A percentile compares a stretch with the other conserved stretches of the same genome.
These are phyloP conservation scores for Stichodactyla helianthus DNA, from an alignment of 64 coral and sea anemone species.

Conservation along the genomic window DNA sequence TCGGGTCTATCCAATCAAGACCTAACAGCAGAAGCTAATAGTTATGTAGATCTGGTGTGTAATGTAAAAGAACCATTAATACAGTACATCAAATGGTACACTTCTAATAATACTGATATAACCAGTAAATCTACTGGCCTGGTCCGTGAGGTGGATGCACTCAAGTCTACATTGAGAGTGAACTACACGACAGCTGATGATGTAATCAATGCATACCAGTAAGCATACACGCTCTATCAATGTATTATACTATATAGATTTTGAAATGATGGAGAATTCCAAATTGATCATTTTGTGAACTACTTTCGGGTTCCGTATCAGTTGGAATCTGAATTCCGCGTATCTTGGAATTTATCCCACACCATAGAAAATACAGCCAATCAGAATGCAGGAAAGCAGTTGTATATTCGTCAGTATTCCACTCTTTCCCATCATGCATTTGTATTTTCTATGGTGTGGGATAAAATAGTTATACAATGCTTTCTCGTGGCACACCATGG, in stretches of 20 bases:
- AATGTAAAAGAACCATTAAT: slow-evolving; percentile 24
- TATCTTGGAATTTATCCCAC: too few species aligned
- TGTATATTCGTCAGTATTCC: too few species aligned
- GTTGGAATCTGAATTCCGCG: too few species aligned
- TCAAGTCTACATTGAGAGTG: slow-evolving; percentile 10
- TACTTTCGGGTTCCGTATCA: too few species aligned
- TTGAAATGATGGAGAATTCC: background rate
- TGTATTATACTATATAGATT: background rate
- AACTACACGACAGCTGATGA: slow-evolving; percentile 18
- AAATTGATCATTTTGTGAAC: too few species aligned
- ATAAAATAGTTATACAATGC: too few species aligned
- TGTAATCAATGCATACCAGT: background rate
- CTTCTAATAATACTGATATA: background rate
- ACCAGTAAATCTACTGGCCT: slow-evolving; percentile 15
- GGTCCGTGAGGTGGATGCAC: background rate
- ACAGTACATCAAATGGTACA: slow-evolving; percentile 15
- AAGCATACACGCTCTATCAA: background rate
- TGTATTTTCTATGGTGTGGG: too few species aligned
- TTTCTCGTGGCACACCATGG: too few species aligned
- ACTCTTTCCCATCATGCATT: too few species aligned
- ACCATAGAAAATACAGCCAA: too few species aligned
- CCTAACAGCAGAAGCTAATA: slow-evolving; percentile 5
- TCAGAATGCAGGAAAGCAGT: too few species aligned
- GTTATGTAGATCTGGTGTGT: slow-evolving; percentile 1
- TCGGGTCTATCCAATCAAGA: slow-evolving; percentile 2